Evolutionary conservation across 1,140 invertebrate genomes (phyloP), one percentile per base, ranked within the genome.

Genomic region (Ceratoteleas bidentatus): DNA sequence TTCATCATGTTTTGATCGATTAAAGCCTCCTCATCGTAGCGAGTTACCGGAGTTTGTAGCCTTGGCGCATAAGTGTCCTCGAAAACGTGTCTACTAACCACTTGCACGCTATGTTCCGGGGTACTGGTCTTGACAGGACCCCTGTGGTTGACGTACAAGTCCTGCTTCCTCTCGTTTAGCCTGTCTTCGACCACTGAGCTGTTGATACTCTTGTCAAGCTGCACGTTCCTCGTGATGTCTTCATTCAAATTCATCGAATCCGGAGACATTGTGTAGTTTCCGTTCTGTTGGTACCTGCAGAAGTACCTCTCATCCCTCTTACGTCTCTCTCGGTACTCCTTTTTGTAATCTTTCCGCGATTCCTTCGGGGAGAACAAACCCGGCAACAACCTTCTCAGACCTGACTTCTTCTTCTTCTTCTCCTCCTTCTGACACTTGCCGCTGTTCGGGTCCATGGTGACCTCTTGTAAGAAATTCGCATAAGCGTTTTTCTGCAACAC

Each of bases 201-300:
- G 47, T 89, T 89, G 24, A 88, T 36, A 16, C 87, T 90, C n/a
- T 87, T 86, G 64, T 91, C 88, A 6, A 90, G 65, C 14, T 88
- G 87, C 1, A 91, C 89, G 38, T 91, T 91, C n/a, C 88, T 85
- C 49, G 85, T 88, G 6, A 91, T 90, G 14, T 91, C 90, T 38
- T 91, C 90, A 57, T 90, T 90, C 33, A 90, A 61, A 45, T 91
- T 90, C 88, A 90, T 88, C 33, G 88, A 88, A 49, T 91, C 90
- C n/a, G 88, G 86, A 0, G 88, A 91, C 45, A 88, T 84, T 0
- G 88, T 89, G 36, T 90, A 91, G 74, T 90, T 88, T 0, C 90
- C 90, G 77, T 90, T 91, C 52, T 91, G 88, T 32, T 90, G 90
- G 53, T 91, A 88, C 13, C 88, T 86, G 40, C 82, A 86, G 16